Evolutionary conservation across 2,113 vertebrate species (phyloP).

Genomic region (Actenoides lindsayi): DNA sequence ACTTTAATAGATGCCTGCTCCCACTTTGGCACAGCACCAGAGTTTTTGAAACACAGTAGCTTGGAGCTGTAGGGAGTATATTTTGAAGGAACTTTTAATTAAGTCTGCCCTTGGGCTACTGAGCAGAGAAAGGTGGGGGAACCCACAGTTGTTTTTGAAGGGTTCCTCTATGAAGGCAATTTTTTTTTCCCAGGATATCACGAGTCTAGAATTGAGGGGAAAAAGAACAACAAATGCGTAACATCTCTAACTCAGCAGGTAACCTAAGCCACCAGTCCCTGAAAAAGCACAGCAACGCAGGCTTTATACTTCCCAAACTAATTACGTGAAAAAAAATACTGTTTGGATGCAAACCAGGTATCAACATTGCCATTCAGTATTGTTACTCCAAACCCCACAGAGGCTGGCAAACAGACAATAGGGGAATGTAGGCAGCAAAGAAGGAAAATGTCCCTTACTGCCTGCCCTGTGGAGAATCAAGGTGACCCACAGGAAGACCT

Average conservation of each 20-base stretch:
- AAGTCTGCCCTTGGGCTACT: conserved; percentile 58
- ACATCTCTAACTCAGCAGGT: conserved; percentile 23
- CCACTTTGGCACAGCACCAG: conserved; percentile 63
- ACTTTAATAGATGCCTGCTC: conserved; percentile 52
- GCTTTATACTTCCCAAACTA: conserved; percentile 26
- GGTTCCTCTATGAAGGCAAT: conserved; percentile 11
- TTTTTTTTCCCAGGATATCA: conserved; percentile 49
- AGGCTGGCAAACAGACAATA: background rate
- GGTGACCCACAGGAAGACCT: background rate
- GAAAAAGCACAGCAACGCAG: background rate
- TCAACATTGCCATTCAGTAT: conserved; percentile 19
- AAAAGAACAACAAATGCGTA: background rate
- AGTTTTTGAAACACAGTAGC: conserved; percentile 48
- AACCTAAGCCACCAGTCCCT: conserved; percentile 31
- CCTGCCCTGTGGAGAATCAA: background rate
- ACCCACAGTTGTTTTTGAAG: conserved; percentile 2
- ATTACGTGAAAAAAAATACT: conserved; percentile 42
- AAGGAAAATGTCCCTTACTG: background rate
- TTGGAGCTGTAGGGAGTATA: conserved; percentile 48
- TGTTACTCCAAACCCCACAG: background rate
- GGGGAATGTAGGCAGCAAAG: background rate
- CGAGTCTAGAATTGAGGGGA: background rate
- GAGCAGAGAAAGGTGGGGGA: conserved; percentile 31
- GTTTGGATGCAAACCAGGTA: conserved; percentile 42
- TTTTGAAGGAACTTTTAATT: conserved; percentile 72